phyloP scores from a whole-genome alignment of 2,113 vertebrate genomes.

The Pomatorhinus ruficollis region DNA sequence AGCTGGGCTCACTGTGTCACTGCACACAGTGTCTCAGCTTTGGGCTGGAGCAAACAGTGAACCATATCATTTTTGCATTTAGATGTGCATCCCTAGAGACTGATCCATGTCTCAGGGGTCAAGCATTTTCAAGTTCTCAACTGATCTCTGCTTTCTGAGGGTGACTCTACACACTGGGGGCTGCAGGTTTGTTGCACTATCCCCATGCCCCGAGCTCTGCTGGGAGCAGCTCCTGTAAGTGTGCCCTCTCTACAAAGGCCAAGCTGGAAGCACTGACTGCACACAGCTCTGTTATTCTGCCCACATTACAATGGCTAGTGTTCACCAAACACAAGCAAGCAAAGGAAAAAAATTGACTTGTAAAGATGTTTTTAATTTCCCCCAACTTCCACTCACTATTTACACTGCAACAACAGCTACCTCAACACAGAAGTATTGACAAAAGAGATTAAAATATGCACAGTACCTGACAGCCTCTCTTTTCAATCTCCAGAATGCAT shows the following conservation, averaged over 20 bases:
- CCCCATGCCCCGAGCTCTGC: background rate
- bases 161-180: background rate
- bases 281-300: background rate
- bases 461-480: constrained; percentile 95
- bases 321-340: background rate
- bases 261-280: background rate
- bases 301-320: background rate
- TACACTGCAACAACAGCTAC: background rate
- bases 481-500: constrained; percentile 95
- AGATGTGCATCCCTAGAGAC: background rate
- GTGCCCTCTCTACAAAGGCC: background rate
- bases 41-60: background rate
- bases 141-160: background rate
- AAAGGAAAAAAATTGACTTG: background rate
- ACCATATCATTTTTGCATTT: background rate
- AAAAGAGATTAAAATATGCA: background rate
- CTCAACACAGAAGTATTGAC: background rate
- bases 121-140: background rate
- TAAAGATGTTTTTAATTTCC: background rate
- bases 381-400: background rate
- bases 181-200: background rate
- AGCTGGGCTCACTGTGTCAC: background rate
- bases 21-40: accelerated
- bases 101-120: background rate
- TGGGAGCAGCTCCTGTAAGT: background rate